Evolutionary conservation across 2,888 invertebrate genomes (phyloP), one percentile per base, ranked within the genome.

Genomic region (Latrodectus elegans): DNA sequence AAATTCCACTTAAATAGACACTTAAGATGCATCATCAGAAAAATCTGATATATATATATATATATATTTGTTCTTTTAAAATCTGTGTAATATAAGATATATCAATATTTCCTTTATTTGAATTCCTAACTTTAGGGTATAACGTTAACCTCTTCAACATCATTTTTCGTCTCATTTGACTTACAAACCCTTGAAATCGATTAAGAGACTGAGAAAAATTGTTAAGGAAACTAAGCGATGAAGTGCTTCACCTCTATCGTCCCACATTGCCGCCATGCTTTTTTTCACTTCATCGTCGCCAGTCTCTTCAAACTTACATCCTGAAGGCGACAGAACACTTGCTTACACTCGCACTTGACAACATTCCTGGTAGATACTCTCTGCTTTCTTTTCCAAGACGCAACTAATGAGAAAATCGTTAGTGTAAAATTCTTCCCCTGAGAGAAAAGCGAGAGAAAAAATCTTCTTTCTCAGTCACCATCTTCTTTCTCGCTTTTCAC

Each of bases 321-420:
- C 15, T 51, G 64, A 55, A 60, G 80, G 80, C 72, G 72, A 73
- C 80, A 80, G 72, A 80, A 80, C 80, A 80, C 73, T 22, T 73
- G 80, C 80, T 80, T 80, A 80, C 80, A 80, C 60, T 80, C 17
- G 65, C 65, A 51, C 73, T 73, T 49, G 22, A 26, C 60, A 26
- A 26, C 60, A 60, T 60, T 60, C 60, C 60, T 60, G 60, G 14
- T 15, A n/a, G 60, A 60, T 60, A 15, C n/a, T 60, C 60, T 60
- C n/a, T 6, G 10, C n/a, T 60, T 60, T 60, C 60, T 60, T 60
- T 60, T 60, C 60, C 60, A 6, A 60, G n/a, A 60, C 60, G n/a
- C 82, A 74, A 53, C 74, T 74, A 82, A 74, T 74, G 82, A 75
- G 82, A 82, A 82, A 82, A 82, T 82, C 74, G 82, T 82, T 82